A percentile compares a stretch with the other conserved stretches of the same genome.
Conservation (phyloP, 2,888 invertebrate genomes). For the Lasioglossum marginatum region DNA sequence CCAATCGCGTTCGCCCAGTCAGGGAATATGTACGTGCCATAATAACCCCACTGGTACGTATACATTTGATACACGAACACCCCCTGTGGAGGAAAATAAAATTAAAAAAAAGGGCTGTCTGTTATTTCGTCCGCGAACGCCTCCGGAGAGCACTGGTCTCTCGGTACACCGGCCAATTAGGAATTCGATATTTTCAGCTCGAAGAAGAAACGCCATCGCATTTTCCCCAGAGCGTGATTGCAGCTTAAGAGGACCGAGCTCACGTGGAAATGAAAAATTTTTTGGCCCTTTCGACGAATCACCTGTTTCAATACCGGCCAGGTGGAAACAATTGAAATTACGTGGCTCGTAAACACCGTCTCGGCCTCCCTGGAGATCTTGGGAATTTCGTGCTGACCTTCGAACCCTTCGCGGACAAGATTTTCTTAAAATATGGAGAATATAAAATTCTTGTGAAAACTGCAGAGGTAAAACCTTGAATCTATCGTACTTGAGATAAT, state of each 20-base stretch:
- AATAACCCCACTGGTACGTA: conserved; percentile 88
- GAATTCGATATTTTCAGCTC: conserved; percentile 66
- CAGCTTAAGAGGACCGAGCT: not conserved
- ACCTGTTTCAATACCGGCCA: not conserved
- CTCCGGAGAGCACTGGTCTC: conserved; percentile 33
- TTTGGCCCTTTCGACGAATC: not conserved
- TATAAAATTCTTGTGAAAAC: too few species aligned
- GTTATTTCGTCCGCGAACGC: conserved; percentile 43
- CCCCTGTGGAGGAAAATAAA: conserved; percentile 85
- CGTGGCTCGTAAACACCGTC: not conserved
- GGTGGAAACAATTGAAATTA: not conserved
- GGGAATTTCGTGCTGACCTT: not conserved
- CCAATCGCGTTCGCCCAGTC: conserved; percentile 90
- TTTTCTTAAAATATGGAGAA: not conserved
- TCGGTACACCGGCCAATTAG: conserved; percentile 59
- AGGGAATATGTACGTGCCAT: conserved; percentile 89
- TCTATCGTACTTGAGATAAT: not conserved
- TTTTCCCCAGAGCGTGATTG: conserved; percentile 16
- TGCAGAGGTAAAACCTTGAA: too few species aligned
- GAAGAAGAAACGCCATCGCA: conserved; percentile 27
- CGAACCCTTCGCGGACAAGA: not conserved
- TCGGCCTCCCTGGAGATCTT: too few species aligned
- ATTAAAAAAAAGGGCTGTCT: conserved; percentile 6
- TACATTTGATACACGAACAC: conserved; percentile 90
- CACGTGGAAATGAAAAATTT: conserved; percentile 11